These are phyloP conservation scores for Augiades crinisus DNA, from an alignment of 2,888 invertebrate genomes.

Conservation along the genomic window DNA sequence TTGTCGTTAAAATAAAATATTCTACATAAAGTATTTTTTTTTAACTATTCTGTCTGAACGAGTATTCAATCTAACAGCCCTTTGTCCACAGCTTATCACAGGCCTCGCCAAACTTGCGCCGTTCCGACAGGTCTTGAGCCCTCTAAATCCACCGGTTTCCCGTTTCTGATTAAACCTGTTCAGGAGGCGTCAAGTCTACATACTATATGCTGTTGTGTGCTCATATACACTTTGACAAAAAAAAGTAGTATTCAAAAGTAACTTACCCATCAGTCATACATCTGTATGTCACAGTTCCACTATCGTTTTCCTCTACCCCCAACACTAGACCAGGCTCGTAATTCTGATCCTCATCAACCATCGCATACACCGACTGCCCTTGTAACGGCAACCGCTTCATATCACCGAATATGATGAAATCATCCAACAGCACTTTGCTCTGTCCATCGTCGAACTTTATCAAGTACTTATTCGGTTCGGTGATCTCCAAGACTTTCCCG, in stretches of 20 bases:
- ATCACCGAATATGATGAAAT: constrained; percentile 82
- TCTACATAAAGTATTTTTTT: too few species aligned
- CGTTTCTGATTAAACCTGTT: too few species aligned
- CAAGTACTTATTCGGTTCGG: constrained; percentile 81
- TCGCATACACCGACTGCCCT: constrained; percentile 79
- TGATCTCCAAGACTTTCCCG: constrained; percentile 80
- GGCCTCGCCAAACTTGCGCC: too few species aligned
- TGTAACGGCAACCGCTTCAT: constrained; percentile 71
- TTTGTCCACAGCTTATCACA: too few species aligned
- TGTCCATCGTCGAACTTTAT: constrained; percentile 85
- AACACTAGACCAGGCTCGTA: constrained; percentile 79
- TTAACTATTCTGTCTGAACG: too few species aligned
- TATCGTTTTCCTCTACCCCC: constrained; percentile 65
- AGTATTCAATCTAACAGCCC: too few species aligned
- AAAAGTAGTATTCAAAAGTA: background rate
- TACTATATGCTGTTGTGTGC: too few species aligned
- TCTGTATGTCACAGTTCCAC: constrained; percentile 68
- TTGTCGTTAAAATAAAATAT: too few species aligned
- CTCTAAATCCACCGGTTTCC: too few species aligned
- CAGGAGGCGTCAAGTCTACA: too few species aligned
- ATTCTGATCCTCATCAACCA: constrained; percentile 76
- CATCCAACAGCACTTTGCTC: constrained; percentile 79
- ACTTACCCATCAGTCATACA: constrained; percentile 75
- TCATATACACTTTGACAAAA: too few species aligned
- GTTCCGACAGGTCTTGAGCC: too few species aligned